Evolutionary conservation across 2,888 invertebrate species (phyloP), one percentile per base, ranked within the genome.

Genomic region (Calliphora vomitoria): DNA sequence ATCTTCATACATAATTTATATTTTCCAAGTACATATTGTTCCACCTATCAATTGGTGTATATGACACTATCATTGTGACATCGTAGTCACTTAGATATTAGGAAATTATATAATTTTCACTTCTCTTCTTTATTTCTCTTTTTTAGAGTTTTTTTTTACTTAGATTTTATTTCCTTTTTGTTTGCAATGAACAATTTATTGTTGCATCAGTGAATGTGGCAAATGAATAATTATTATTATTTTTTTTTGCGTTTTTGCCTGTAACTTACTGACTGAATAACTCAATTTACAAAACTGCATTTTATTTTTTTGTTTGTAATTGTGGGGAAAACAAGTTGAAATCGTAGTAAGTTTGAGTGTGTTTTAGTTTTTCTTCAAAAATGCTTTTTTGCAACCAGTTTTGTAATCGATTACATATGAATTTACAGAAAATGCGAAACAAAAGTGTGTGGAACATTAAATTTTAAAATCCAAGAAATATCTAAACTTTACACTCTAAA

Each of bases 231-330:
- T 55, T 55, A 35, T 64, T 50, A n/a, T 11, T 3, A n/a, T 41
- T 41, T 8, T 10, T 47, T 44, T 74, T 13, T 53, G 15, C 53
- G 31, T 18, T 74, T 75, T 18, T 79, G 41, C 76, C 58, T 76
- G 41, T 68, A 55, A 72, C 84, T 81, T 50, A 78, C 72, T 84
- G 81, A 84, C 87, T 84, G 60, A 87, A 44, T 87, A 75, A 81
- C 76, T 84, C 76, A 81, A 44, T 72, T 82, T 41, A 13, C 53
- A 18, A 60, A 74, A 53, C 55, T 53, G 58, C 66, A 74, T 41
- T 82, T 75, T 1, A 68, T 38, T 76, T 38, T 76, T 69, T 53
- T 64, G 3, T 71, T 69, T 60, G 0, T 6, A 10, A 13, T 72
- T 74, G 53, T 31, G 60, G 8, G 11, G 41, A 50, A 85, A 85